These are phyloP conservation scores for Lepus oiostolus DNA, from an alignment of 2,797 vertebrate genomes.

Conservation along the genomic window DNA sequence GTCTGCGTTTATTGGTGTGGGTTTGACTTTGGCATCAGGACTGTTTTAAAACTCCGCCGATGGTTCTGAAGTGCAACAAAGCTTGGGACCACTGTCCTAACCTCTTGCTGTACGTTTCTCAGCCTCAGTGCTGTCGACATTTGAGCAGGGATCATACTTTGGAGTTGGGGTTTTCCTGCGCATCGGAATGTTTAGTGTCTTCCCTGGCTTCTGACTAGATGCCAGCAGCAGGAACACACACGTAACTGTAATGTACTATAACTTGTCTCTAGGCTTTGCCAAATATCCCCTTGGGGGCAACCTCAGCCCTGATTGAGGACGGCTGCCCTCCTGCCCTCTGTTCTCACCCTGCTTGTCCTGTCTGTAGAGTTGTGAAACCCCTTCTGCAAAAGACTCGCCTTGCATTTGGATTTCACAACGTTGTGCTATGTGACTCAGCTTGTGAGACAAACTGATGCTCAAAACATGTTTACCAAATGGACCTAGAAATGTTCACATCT, in stretches of 20 bases:
- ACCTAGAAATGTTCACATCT: neutral
- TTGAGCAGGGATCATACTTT: neutral
- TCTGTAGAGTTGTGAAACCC: neutral
- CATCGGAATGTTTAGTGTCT: too few relatives aligned
- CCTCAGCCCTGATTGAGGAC: neutral
- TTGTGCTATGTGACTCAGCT: neutral
- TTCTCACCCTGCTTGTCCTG: neutral
- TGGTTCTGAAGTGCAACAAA: neutral
- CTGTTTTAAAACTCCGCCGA: neutral
- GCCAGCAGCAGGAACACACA: too few relatives aligned
- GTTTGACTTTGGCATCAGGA: neutral
- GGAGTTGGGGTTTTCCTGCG: neutral
- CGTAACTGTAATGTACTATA: too few relatives aligned
- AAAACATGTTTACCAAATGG: slow-evolving; percentile 20
- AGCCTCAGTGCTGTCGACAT: neutral
- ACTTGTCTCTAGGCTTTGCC: neutral
- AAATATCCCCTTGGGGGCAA: neutral
- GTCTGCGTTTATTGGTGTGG: neutral
- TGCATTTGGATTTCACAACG: neutral
- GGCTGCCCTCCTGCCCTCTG: neutral
- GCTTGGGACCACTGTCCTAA: neutral
- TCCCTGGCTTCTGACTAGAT: neutral
- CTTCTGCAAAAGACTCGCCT: neutral
- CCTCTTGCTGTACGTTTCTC: neutral
- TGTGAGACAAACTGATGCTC: neutral